Evolutionary conservation across 2,888 invertebrate genomes (phyloP).

Genomic region (Drosophila nr. fundita): DNA sequence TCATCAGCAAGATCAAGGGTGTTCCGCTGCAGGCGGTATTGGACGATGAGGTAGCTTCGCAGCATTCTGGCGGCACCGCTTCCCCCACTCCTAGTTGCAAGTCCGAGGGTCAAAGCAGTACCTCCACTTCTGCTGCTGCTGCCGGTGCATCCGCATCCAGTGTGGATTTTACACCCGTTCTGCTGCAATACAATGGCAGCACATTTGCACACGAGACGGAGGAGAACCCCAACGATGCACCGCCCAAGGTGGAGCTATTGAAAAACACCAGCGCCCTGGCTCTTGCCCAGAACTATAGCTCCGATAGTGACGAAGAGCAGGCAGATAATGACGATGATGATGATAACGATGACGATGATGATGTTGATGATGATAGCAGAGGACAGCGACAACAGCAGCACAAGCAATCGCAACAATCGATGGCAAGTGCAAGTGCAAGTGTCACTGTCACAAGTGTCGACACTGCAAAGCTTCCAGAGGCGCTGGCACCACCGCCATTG

Average conservation of each 20-base stretch:
- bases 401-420: constrained; percentile 11
- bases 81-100: constrained; percentile 67
- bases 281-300: constrained; percentile 87
- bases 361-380: constrained; percentile 60
- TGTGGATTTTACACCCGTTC: constrained; percentile 78
- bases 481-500: constrained; percentile 50
- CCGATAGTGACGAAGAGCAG: constrained; percentile 83
- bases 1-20: constrained; percentile 94
- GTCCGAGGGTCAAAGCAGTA: constrained; percentile 52
- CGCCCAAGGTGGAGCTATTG: constrained; percentile 79
- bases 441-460: background rate
- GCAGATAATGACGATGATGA: constrained; percentile 79
- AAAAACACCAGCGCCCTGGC: constrained; percentile 85
- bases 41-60: constrained; percentile 71
- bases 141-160: background rate
- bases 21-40: constrained; percentile 84
- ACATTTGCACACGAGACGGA: constrained; percentile 69
- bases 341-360: background rate
- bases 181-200: constrained; percentile 82
- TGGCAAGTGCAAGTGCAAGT: background rate
- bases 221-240: constrained; percentile 50
- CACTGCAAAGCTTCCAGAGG: constrained; percentile 3
- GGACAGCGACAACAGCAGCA: constrained; percentile 9
- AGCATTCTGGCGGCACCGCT: constrained; percentile 64
- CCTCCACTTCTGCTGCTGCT: background rate